Evolutionary conservation across 1,140 invertebrate species (phyloP), one percentile per base, ranked within the genome.

Genomic region (Diploscapter pachys): DNA sequence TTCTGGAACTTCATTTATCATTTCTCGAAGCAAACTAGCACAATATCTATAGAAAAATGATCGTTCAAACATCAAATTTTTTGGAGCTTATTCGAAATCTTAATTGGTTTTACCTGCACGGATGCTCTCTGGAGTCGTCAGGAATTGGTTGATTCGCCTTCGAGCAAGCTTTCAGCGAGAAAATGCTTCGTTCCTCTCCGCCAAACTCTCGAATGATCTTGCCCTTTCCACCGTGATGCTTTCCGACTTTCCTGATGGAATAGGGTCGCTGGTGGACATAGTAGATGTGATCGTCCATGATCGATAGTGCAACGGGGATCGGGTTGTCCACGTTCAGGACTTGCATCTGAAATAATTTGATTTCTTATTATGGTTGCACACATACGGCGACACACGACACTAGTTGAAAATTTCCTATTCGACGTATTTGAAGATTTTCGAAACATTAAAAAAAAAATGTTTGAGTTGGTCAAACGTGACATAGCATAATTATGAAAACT

Each of bases 211-310:
- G 79, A 48, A 84, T 74, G 52, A 85, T 67, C 4, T 76, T 77
- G 8, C 79, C 75, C 8, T 63, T 71, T 9, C 83, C 83, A 53
- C 83, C 94, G 1, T 91, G 93, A 13, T 91, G 88, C 85, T 97
- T 98, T 81, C 96, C 91, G 72, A 98, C 88, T 56, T 92, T 88
- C 2, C 98, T 91, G 55, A 99, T 97, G 0, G 95, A 93, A 86
- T 98, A 95, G 4, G 96, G 86, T 56, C 95, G 88, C 94, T 96
- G 98, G 85, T 99, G 96, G 0, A 96, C 96, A 11, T 97, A 95
- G 84, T 96, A 99, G 89, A 99, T 92, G 88, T 91, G 94, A n/a
- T 96, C 91, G 81, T 91, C 90, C 85, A 94, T 91, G 75, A 98
- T 93, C 0, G 96, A 93, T 59, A 99, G 92, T 0, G 94, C 96